A percentile compares a stretch with the other conserved stretches of the same genome.
Evolutionary conservation across 2,797 vertebrate species (phyloP).

Genomic region (Leucoraja ocellata): DNA sequence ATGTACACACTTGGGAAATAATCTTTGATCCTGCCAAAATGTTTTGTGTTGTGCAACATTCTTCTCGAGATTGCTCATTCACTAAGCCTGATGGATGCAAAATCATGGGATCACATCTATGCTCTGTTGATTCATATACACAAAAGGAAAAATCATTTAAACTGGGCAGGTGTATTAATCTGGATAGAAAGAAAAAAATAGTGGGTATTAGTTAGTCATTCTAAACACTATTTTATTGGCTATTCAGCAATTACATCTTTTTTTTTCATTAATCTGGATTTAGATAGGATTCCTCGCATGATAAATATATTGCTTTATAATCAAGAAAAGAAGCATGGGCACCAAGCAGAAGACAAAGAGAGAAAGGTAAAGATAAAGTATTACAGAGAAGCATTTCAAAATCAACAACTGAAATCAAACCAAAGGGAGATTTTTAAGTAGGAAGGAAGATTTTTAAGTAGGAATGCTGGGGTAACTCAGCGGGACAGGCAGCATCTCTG

Average conservation of each 20-base stretch:
- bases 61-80: not conserved
- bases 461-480: no score
- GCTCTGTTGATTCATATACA: not conserved
- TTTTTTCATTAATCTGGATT: not conserved
- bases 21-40: no score
- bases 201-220: not conserved
- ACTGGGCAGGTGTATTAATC: not conserved
- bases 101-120: not conserved
- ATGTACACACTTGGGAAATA: not conserved
- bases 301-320: not conserved
- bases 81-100: not conserved
- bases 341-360: not conserved
- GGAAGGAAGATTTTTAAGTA: not conserved
- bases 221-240: not conserved
- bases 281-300: not conserved
- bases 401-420: not conserved
- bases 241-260: not conserved
- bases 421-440: not conserved
- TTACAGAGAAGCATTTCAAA: not conserved
- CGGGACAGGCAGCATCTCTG: no score
- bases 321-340: not conserved
- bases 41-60: not conserved
- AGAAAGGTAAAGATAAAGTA: not conserved
- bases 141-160: not conserved
- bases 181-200: not conserved